A percentile compares a stretch with the other conserved stretches of the same genome.
Evolutionary conservation across 2,888 invertebrate genomes (phyloP).

Genomic region (Lochmaea crataegi): DNA sequence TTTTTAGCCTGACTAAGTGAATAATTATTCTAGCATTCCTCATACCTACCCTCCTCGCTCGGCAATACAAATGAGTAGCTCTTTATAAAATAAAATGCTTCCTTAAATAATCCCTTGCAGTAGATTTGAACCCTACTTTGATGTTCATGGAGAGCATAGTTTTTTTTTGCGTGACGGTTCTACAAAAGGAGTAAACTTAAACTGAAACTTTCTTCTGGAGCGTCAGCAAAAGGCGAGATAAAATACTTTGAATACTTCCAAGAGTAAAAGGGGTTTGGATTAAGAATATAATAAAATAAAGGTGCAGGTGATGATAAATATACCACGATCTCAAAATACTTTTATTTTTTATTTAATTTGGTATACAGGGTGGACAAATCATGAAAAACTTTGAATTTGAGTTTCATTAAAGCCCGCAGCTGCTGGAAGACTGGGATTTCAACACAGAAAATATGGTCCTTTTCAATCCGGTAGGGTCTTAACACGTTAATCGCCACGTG

Average conservation of each 20-base stretch:
- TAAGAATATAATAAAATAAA: neutral
- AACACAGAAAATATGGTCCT: no score
- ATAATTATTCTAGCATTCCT: neutral
- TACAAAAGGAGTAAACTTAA: neutral
- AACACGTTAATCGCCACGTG: no score
- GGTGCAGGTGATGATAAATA: neutral
- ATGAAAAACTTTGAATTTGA: no score
- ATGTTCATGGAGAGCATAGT: neutral
- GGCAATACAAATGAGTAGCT: neutral
- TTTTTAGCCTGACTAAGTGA: no score
- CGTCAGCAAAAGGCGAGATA: conserved; percentile 3
- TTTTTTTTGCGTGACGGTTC: no score
- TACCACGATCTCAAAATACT: neutral
- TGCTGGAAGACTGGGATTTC: no score
- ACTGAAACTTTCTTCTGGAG: neutral
- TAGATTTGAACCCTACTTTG: neutral
- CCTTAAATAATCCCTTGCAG: neutral
- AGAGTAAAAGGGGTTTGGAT: neutral
- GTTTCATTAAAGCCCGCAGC: no score
- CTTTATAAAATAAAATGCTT: neutral
- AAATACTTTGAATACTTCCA: neutral
- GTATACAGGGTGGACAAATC: no score
- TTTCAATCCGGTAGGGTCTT: no score
- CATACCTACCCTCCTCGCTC: neutral
- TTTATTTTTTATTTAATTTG: no score